Evolutionary conservation across 2,113 vertebrate genomes (phyloP).

Genomic region (Prunella fulvescens): DNA sequence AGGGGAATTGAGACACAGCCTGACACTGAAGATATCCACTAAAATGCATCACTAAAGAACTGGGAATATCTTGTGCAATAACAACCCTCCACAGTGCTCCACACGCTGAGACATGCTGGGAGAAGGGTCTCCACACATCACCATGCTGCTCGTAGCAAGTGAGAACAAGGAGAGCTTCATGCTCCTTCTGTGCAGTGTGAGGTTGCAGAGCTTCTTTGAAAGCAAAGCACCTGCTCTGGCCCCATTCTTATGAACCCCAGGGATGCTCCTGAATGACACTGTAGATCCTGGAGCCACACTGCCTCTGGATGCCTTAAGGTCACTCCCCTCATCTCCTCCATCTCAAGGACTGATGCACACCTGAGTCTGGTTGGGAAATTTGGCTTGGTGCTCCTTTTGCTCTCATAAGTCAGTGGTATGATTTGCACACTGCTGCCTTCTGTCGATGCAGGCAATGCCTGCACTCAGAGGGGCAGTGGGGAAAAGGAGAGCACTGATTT

Average conservation of each 20-base stretch:
- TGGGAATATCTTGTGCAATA: neutral
- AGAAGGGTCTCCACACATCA: neutral
- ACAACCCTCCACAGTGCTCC: neutral
- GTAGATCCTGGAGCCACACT: neutral
- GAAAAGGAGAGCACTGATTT: neutral
- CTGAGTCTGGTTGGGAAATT: neutral
- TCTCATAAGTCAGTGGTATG: neutral
- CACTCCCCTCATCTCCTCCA: neutral
- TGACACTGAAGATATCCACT: rapidly evolving
- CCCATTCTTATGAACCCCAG: neutral
- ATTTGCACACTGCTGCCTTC: neutral
- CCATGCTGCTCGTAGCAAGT: rapidly evolving
- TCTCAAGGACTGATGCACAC: neutral
- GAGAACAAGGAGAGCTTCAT: neutral
- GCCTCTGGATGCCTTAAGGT: neutral
- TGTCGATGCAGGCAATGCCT: neutral
- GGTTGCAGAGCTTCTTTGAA: neutral
- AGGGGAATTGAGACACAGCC: neutral
- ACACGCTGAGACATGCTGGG: rapidly evolving
- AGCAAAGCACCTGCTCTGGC: neutral
- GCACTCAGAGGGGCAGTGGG: neutral
- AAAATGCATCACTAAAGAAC: neutral
- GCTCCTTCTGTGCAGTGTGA: neutral
- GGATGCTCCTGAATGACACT: neutral
- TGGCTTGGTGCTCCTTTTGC: neutral